Base-by-base conservation (phyloP, 2,888 invertebrate genomes). In the Gastracanthus pulcherrimus region DNA sequence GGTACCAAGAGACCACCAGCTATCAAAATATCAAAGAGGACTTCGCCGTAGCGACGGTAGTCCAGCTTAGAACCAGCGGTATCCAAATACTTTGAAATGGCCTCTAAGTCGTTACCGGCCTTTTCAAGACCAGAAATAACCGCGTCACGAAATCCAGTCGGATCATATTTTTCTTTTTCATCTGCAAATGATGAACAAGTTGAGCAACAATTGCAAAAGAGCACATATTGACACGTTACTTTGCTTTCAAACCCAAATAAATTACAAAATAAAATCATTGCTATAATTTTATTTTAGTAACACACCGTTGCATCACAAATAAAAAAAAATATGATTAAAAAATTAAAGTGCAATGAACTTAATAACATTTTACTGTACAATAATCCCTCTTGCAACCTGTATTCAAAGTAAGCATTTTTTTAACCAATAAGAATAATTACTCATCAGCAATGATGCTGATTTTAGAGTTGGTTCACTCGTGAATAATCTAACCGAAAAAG, bases 121-220 rank as follows among this genome's bases (percentile, higher is more conserved):
- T 98, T 97, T 94, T 98, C 97, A 92, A 98, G 95, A 91, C 98
- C 98, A 93, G 95, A 95, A 92, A 99, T 95, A 93, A 99, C 95
- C 92, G 97, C 97, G 95, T 99, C 98, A 94, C 99, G 96, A 94
- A 99, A 99, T 93, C 98, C 98, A 93, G 96, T 95, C 93, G 98
- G 98, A 95, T 99, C 98, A 95, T 98, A 98, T 94, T 98, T 99
- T 96, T 99, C 98, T 96, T 97, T 98, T 96, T 98, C 98, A 98
- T 98, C 98, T 98, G 92, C 66, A 92, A 91, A 66, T 13, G 45
- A 19, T 13, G 5, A 26, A 62, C 31, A 60, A 58, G 55, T 55
- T 55, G 55, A 55, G 55, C 55, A 23, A 55, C 23, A 19, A 55
- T 55, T 23, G 26, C 55, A 55, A 55, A 55, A 26, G 55, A 23